phyloP scores from a whole-genome alignment of 2,113 vertebrate genomes.

The Ellobius talpinus region DNA sequence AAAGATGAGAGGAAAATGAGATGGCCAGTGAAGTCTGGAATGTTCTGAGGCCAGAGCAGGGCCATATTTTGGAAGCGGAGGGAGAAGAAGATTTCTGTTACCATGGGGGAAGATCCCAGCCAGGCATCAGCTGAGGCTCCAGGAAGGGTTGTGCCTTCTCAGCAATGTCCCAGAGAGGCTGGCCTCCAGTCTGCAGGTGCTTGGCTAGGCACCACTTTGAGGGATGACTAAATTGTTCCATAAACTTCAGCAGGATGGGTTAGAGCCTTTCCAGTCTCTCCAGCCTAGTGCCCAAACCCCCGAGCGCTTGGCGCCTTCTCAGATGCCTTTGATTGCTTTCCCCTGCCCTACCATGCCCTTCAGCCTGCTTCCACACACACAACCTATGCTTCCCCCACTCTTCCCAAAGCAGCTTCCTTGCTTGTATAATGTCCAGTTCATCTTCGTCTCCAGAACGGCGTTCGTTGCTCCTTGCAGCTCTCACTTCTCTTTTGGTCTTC shows the following conservation, averaged over 20 bases:
- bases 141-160: not conserved
- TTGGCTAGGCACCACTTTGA: not conserved
- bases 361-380: not conserved
- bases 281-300: not conserved
- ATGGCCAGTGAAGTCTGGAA: not conserved
- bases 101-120: too few relatives aligned
- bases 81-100: too few relatives aligned
- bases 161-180: not conserved
- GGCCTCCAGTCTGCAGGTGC: not conserved
- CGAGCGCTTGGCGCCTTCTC: not conserved
- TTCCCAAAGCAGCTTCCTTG: not conserved
- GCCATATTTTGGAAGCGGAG: not conserved
- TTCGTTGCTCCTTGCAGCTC: not conserved
- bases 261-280: not conserved
- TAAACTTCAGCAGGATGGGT: not conserved
- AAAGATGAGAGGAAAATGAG: not conserved
- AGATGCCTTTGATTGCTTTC: not conserved
- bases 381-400: not conserved
- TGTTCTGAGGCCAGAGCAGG: not conserved
- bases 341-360: not conserved
- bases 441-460: not conserved
- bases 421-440: not conserved
- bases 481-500: constrained; percentile 5
- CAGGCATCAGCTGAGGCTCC: too few relatives aligned
- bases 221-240: not conserved